Evolutionary conservation across 1,140 invertebrate species (phyloP).

Genomic region (Eupeodes corollae): DNA sequence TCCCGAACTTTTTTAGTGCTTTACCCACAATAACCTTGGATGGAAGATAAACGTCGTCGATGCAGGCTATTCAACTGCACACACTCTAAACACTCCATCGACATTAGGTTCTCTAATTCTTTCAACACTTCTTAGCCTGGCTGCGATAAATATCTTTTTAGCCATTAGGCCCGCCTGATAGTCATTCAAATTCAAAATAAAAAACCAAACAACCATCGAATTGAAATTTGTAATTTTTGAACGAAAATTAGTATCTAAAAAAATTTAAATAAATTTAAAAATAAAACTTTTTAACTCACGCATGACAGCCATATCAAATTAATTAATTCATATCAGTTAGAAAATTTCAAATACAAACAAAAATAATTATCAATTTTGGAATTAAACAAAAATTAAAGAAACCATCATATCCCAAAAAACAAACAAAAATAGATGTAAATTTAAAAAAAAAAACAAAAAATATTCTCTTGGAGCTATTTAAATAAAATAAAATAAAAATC

Average conservation of each 20-base stretch:
- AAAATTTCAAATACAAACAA: neutral
- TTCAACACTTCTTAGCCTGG: constrained; percentile 22
- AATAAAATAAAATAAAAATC: neutral
- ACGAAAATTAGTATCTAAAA: too few relatives aligned
- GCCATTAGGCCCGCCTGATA: constrained; percentile 24
- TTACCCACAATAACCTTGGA: constrained; percentile 79
- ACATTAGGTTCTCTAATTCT: constrained; percentile 8
- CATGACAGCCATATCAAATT: neutral
- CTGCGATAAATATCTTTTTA: constrained; percentile 13
- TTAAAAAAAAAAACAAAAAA: too few relatives aligned
- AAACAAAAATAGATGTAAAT: too few relatives aligned
- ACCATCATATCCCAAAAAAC: too few relatives aligned
- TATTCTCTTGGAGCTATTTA: too few relatives aligned
- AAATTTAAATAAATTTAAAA: too few relatives aligned
- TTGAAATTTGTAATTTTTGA: neutral
- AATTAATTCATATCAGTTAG: neutral
- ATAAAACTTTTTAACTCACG: too few relatives aligned
- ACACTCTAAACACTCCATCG: constrained; percentile 1
- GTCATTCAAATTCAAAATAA: constrained; percentile 4
- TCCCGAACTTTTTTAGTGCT: constrained; percentile 70
- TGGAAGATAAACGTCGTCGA: constrained; percentile 89
- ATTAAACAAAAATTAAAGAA: too few relatives aligned
- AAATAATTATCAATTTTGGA: too few relatives aligned
- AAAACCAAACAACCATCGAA: neutral
- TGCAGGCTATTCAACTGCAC: constrained; percentile 36